Base-by-base conservation (phyloP, 2,113 vertebrate species). In the Grammomys dolichurus region DNA sequence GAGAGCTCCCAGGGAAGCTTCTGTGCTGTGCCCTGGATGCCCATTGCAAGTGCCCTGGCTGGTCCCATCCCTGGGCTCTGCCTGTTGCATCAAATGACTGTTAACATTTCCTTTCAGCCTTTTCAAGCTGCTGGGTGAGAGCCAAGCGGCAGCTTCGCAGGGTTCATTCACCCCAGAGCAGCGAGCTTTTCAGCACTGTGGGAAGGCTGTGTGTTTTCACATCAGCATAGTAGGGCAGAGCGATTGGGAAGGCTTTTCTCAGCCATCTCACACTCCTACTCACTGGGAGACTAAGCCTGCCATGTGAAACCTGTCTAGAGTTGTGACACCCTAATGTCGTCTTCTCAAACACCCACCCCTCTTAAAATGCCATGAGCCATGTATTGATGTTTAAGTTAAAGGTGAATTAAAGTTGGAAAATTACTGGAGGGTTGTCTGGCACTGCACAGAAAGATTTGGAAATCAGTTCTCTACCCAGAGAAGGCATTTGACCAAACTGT, bases 261-360 rank as follows among this genome's bases (percentile, higher is more conserved):
- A 36, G 87, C 73, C 90, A 76, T 95, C 11, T 51, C 96, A 96
- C 87, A 95, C 97, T 92, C 97, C 97, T 80, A 95, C 97, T 96
- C 94, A 54, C 82, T 7, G 84, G 85, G 87, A 94, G 92, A 54
- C 87, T 33, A 69, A 94, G 72, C 82, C 85, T 19, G 95, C 3
- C 7, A 54, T 26, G 28, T 0, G 63, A 97, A 96, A 90, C 87
- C 95, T 94, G 48, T 75, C 90, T 81, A 90, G 93, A 96, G 95
- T 96, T 98, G 97, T 97, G 97, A 97, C 95, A 96, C 77, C 85
- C 81, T 92, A 12, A 77, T 96, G 93, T 97, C 96, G 86, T 65
- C 67, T 89, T 94, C 56, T 96, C 92, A 89, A 97, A 97, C 95
- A 97, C 96, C 95, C 89, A 95, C 95, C 96, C 97, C 97, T 96